A percentile compares a stretch with the other conserved stretches of the same genome.
phyloP scores from a whole-genome alignment of 2,888 invertebrate species.

The Stegophylla sp. region DNA sequence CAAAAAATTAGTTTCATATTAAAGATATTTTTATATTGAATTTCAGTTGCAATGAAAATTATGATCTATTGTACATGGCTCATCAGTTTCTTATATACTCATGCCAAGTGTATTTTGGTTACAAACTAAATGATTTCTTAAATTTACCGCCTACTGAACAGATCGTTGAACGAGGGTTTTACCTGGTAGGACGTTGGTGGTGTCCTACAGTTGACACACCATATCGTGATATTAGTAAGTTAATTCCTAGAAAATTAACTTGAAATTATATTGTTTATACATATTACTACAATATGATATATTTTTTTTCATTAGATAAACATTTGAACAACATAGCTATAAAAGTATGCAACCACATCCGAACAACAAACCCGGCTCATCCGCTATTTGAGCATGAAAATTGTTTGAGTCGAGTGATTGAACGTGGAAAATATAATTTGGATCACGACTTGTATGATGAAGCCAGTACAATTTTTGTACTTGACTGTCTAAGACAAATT shows the following conservation, averaged over 20 bases:
- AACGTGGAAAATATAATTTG: slow-evolving; percentile 20
- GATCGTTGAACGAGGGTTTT: slow-evolving; percentile 25
- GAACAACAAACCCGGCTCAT: not conserved
- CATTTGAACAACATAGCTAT: slow-evolving; percentile 5
- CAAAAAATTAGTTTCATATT: no score
- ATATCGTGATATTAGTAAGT: slow-evolving; percentile 30
- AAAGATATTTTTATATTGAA: not conserved
- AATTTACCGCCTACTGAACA: slow-evolving; percentile 12
- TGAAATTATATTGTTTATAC: not conserved
- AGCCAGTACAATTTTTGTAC: not conserved
- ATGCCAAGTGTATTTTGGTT: slow-evolving; percentile 35
- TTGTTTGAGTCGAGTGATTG: not conserved
- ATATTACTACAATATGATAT: not conserved
- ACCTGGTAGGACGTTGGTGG: slow-evolving; percentile 39
- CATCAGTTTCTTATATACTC: slow-evolving; percentile 38
- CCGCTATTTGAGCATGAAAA: slow-evolving; percentile 29
- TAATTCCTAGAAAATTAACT: not conserved
- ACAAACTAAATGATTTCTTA: slow-evolving; percentile 32
- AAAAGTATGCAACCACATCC: slow-evolving; percentile 9
- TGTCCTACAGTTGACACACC: not conserved
- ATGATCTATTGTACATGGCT: slow-evolving; percentile 1
- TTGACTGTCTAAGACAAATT: slow-evolving; percentile 7
- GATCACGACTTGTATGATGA: slow-evolving; percentile 44
- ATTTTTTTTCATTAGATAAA: slow-evolving; percentile 2
- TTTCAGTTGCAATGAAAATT: slow-evolving; percentile 14